These are phyloP conservation scores for Leucopsar rothschildi DNA, from an alignment of 2,113 vertebrate species.

Conservation along the genomic window DNA sequence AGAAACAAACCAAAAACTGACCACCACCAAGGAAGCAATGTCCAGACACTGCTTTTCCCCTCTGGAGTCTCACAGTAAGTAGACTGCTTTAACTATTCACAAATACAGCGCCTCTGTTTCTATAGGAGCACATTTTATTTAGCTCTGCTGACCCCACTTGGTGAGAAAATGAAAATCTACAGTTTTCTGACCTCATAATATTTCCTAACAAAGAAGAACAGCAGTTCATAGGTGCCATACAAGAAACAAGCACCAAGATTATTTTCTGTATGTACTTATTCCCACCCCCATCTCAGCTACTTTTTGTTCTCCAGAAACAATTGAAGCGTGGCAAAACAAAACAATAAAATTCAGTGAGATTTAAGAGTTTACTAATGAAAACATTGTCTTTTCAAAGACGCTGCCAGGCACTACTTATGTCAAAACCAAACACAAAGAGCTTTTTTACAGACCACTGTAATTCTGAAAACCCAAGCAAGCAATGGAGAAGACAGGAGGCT, in stretches of 20 bases:
- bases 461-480: neutral
- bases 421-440: neutral
- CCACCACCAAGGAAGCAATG: neutral
- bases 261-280: neutral
- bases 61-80: neutral
- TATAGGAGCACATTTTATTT: neutral
- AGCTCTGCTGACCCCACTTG: neutral
- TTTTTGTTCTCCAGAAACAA: neutral
- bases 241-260: neutral
- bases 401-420: neutral
- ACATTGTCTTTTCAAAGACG: neutral
- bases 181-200: neutral
- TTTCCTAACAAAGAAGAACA: neutral
- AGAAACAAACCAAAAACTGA: neutral
- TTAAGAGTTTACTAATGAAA: neutral
- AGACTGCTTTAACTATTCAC: neutral
- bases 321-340: rapidly evolving
- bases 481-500: neutral
- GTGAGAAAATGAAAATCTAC: neutral
- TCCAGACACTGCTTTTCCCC: neutral
- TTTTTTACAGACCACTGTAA: neutral
- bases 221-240: neutral
- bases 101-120: neutral
- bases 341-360: neutral
- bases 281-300: neutral